Conservation (phyloP, 2,113 vertebrate species). For the Piaya cayana region DNA sequence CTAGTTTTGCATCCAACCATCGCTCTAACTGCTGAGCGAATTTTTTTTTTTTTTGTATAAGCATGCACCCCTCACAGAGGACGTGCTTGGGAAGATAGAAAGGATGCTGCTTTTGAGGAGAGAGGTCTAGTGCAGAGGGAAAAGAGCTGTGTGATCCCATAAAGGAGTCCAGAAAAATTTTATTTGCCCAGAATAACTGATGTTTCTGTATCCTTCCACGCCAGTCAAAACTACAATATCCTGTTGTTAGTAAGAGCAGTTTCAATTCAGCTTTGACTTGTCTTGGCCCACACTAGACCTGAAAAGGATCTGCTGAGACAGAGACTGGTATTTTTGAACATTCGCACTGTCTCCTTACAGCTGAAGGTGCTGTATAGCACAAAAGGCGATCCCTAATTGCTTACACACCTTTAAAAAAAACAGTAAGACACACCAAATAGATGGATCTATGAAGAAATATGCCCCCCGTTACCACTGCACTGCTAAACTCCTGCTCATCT, state of each 20-base stretch:
- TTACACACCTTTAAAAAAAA: neutral
- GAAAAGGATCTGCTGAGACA: neutral
- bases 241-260: neutral
- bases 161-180: neutral
- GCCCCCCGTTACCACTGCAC: neutral
- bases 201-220: neutral
- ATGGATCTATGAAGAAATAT: neutral
- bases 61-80: neutral
- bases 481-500: neutral
- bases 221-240: neutral
- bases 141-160: neutral
- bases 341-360: neutral
- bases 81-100: neutral
- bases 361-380: neutral
- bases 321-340: neutral
- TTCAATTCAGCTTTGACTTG: neutral
- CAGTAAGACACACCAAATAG: neutral
- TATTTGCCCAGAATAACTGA: neutral
- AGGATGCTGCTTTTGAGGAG: neutral
- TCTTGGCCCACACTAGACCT: neutral
- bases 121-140: neutral
- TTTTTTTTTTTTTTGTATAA: neutral
- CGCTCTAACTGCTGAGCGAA: fast-evolving
- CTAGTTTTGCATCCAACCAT: neutral
- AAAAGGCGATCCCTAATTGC: neutral